Base-by-base conservation (phyloP, 2,888 invertebrate species). In the Xanthorhoe designata region DNA sequence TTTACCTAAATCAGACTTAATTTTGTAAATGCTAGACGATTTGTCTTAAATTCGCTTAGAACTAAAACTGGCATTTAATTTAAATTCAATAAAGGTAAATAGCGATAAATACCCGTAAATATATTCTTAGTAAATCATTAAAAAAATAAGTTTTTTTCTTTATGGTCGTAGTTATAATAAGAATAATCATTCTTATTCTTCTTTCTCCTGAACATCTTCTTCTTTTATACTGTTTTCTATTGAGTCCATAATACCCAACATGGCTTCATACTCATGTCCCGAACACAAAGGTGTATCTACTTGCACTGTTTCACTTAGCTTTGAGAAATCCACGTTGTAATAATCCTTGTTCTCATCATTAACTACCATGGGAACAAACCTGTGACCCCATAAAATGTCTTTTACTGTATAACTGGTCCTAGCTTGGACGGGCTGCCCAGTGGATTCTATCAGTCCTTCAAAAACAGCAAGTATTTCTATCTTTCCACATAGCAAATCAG, bases 371-470 rank as follows among this genome's bases (percentile, higher is more conserved):
- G 96, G 95, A 70, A 96, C 96, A 84, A 98, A 98, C 54, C 97
- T 94, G 81, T 98, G 97, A 0, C 98, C 98, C 98, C 98, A 98
- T 0, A 97, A 88, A 63, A 98, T 96, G 83, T 98, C 98, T 56
- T 93, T 94, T 2, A 96, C 95, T 3, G 97, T 94, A 75, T 97
- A 98, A 79, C 98, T 97, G 0, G 97, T 96, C 61, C 97, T 94
- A 0, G 97, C 97, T 86, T 97, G 97, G 0, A 97, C 96, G 0
- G 96, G 95, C 80, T 96, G 97, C 0, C 97, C 97, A 0, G 98
- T 98, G 0, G 97, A 97, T 85, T 98, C 98, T 45, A 97, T 96
- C 0, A 97, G 96, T 0, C 98, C 98, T 91, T 98, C 98, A 35
- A 98, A 94, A 51, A 98, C 96, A 2, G 97, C 97, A 52, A 98